Percentiles rank a stretch among this genome's conserved stretches.
Conservation (phyloP, 2,113 vertebrate species). For the Callipepla californica region DNA sequence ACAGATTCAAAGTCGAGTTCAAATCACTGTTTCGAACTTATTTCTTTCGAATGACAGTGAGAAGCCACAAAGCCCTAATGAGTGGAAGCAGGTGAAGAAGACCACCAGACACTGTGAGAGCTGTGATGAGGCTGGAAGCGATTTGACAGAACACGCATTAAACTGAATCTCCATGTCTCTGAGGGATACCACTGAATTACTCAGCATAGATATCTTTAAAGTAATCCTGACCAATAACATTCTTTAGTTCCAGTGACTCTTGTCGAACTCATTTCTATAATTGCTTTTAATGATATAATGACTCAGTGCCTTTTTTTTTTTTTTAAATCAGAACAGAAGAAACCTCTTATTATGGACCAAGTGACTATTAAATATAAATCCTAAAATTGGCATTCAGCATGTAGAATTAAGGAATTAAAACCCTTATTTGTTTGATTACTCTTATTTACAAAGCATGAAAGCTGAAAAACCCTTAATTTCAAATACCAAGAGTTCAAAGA, state of each 20-base stretch:
- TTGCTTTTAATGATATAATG: constrained; percentile 29
- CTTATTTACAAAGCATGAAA: not conserved
- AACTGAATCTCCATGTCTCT: not conserved
- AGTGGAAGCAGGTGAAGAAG: not conserved
- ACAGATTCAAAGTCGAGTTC: not conserved
- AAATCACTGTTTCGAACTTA: not conserved
- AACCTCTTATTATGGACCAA: not conserved
- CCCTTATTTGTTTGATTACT: not conserved
- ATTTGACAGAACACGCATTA: not conserved
- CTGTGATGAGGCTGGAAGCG: not conserved
- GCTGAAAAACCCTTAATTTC: not conserved
- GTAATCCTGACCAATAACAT: not conserved
- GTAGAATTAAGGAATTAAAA: constrained; percentile 5
- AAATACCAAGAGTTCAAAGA: not conserved
- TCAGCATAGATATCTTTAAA: not conserved
- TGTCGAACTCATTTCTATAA: constrained; percentile 14
- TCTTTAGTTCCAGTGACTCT: constrained; percentile 4
- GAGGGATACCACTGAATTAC: not conserved
- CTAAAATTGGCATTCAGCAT: not conserved
- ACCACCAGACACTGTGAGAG: not conserved
- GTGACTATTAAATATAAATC: not conserved
- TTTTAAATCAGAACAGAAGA: not conserved
- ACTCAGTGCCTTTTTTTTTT: not conserved
- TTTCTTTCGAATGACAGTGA: not conserved
- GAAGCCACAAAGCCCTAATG: not conserved